Conservation (phyloP, 1,140 invertebrate species). For the Lordiphosa collinella region DNA sequence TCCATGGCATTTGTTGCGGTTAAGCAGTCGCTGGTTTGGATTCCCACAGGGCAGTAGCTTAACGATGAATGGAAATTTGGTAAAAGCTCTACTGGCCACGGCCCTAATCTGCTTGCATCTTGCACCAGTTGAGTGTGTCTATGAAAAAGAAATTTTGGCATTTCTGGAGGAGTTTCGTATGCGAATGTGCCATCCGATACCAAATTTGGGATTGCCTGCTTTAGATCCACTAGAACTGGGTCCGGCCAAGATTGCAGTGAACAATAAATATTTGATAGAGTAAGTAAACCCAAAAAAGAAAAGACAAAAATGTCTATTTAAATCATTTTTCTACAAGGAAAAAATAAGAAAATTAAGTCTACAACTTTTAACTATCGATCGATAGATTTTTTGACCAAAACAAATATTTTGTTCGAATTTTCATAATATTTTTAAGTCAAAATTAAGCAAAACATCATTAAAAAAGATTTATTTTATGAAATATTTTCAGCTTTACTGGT, state of each 20-base stretch:
- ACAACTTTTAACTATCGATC: too few species aligned
- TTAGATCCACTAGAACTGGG: slow-evolving; percentile 54
- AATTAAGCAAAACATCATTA: too few species aligned
- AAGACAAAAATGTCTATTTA: too few species aligned
- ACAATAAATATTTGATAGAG: slow-evolving; percentile 69
- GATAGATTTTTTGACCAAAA: too few species aligned
- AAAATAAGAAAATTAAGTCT: too few species aligned
- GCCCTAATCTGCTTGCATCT: slow-evolving; percentile 29
- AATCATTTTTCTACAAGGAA: too few species aligned
- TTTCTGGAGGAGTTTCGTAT: slow-evolving; percentile 51
- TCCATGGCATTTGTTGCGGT: neutral
- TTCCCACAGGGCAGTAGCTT: too few species aligned
- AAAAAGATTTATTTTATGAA: too few species aligned
- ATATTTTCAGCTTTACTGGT: slow-evolving; percentile 43
- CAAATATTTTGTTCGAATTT: too few species aligned
- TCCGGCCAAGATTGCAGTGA: slow-evolving; percentile 28
- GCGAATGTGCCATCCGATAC: slow-evolving; percentile 75
- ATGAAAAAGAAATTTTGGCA: slow-evolving; percentile 33
- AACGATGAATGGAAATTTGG: slow-evolving; percentile 1
- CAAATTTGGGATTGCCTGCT: slow-evolving; percentile 60
- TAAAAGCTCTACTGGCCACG: slow-evolving; percentile 21
- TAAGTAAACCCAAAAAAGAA: slow-evolving; percentile 22
- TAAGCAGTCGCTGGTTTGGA: slow-evolving; percentile 22
- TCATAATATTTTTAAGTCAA: too few species aligned
- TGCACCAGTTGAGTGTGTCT: slow-evolving; percentile 26